Evolutionary conservation across 1,140 invertebrate genomes (phyloP), one percentile per base, ranked within the genome.

Genomic region (Drosophila watanabei): DNA sequence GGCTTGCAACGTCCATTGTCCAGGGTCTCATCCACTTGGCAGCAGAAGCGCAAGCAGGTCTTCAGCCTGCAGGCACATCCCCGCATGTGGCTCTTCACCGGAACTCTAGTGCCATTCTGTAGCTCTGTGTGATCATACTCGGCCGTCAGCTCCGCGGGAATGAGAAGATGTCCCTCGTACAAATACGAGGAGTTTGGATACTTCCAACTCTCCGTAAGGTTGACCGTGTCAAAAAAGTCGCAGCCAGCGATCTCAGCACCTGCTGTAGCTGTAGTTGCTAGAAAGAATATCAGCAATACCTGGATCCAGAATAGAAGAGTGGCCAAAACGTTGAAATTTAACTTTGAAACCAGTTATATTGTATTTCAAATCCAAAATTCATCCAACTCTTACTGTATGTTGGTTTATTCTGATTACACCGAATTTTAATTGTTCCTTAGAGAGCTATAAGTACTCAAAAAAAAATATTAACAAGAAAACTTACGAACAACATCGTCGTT

Each of bases 11-110:
- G 43, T 18, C 43, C 43, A 0, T 18, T 8, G 4, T 20, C 28
- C 8, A 80, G 54, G 10, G 63, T 28, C 1, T 39, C 20, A 24
- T 68, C 28, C 10, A 56, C 61, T 9, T 75, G 82, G 37, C 91
- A 92, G 59, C 91, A 92, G 35, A 85, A 75, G 5, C 79, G 64
- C 0, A 92, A 43, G 30, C 91, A 92, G 20, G 32, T n/a, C 30
- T 41, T 75, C 1, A 85, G 18, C 5, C 60, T 41, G 28, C 91
- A 92, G 6, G 75, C 77, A 63, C 89, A 92, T n/a, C 83, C 91
- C 5, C 91, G 72, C 11, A 76, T 18, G 45, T 92, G 89, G 0
- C 14, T 52, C 4, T 18, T 0, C 10, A 76, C 86, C 6, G 33
- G 0, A 20, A 59, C 14, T 16, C 8, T 58, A 3, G 68, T 41